These are phyloP conservation scores for Cisticola juncidis DNA, from an alignment of 2,113 vertebrate genomes.

Conservation along the genomic window DNA sequence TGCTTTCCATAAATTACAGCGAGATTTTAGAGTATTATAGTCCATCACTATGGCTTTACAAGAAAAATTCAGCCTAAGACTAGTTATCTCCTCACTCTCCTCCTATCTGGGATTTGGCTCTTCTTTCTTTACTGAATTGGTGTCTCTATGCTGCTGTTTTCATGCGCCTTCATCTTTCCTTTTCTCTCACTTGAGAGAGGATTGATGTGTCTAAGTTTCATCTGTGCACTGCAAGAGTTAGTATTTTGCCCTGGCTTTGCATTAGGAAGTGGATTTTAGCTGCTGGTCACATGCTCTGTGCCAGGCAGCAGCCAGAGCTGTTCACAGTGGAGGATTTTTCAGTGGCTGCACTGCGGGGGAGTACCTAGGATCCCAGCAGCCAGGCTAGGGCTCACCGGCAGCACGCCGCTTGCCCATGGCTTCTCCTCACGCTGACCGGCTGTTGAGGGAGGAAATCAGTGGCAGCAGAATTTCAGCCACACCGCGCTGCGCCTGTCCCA, in stretches of 20 bases:
- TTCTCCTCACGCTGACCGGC: background rate
- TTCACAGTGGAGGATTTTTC: background rate
- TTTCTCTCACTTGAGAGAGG: background rate
- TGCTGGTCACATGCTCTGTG: background rate
- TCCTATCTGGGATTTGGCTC: background rate
- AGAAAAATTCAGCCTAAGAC: background rate
- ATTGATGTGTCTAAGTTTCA: background rate
- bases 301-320: background rate
- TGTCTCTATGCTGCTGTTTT: background rate
- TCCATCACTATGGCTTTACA: background rate
- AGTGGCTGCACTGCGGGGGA: fast-evolving
- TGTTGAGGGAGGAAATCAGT: fast-evolving
- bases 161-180: background rate
- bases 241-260: background rate
- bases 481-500: fast-evolving
- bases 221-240: too few species aligned
- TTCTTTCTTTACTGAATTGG: background rate
- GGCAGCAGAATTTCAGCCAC: background rate
- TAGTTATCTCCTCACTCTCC: background rate
- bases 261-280: background rate
- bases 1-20: background rate
- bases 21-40: background rate
- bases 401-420: fast-evolving
- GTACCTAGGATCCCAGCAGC: background rate
- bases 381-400: fast-evolving